Conservation (phyloP, 2,888 invertebrate species). For the Zootermopsis nevadensis region DNA sequence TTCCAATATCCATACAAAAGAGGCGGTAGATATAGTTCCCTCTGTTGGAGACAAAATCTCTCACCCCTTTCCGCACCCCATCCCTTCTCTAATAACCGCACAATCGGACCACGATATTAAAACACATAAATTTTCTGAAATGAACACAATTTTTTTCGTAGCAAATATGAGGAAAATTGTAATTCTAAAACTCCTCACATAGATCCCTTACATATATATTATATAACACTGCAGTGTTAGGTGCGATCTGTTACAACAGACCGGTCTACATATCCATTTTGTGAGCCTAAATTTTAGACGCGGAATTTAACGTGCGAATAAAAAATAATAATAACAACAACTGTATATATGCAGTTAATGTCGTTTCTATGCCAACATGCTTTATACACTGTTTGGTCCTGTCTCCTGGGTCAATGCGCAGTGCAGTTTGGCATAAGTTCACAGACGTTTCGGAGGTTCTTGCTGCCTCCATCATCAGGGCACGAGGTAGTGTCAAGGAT, state of each 20-base stretch:
- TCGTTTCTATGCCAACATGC: too few relatives aligned
- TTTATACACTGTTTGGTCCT: too few relatives aligned
- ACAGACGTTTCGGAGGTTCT: too few relatives aligned
- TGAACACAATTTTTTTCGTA: slow-evolving; percentile 22
- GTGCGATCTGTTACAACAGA: neutral
- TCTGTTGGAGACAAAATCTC: neutral
- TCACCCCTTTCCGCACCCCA: neutral
- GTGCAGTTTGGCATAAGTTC: too few relatives aligned
- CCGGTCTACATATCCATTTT: neutral
- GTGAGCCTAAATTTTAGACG: neutral
- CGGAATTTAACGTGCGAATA: neutral
- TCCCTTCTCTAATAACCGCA: slow-evolving; percentile 5
- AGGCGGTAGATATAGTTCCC: neutral
- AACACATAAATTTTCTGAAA: slow-evolving; percentile 29
- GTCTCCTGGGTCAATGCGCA: too few relatives aligned
- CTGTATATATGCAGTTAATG: neutral
- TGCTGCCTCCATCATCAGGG: too few relatives aligned
- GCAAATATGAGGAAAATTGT: slow-evolving; percentile 22
- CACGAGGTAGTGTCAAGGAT: too few relatives aligned
- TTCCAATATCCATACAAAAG: neutral
- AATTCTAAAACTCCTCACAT: slow-evolving; percentile 8
- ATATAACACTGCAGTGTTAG: neutral
- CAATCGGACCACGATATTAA: slow-evolving; percentile 21
- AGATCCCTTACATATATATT: neutral
- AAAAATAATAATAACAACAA: neutral